Percentiles rank a stretch among this genome's conserved stretches.
These are phyloP conservation scores for Onthophagus sagittarius DNA, from an alignment of 2,888 invertebrate species.

Conservation along the genomic window DNA sequence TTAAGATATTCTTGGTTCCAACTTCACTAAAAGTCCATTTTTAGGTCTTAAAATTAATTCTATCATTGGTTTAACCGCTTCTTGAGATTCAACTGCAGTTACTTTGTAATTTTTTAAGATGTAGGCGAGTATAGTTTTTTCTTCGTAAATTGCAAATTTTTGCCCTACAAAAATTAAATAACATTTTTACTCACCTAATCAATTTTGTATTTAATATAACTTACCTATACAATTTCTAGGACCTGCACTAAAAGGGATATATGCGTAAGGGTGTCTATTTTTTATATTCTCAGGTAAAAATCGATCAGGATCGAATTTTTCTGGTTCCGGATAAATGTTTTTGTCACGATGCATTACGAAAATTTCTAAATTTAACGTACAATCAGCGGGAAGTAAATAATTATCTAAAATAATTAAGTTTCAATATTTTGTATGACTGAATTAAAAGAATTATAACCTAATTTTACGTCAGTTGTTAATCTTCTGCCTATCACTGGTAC, in stretches of 20 bases:
- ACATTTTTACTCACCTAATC: too few species aligned
- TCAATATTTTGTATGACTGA: neutral
- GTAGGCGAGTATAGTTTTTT: constrained; percentile 10
- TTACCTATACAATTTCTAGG: constrained; percentile 68
- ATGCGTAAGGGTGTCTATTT: constrained; percentile 68
- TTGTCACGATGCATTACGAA: constrained; percentile 57
- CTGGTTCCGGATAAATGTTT: constrained; percentile 61
- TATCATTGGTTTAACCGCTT: constrained; percentile 12
- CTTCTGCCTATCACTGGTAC: constrained; percentile 62
- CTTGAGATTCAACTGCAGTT: constrained; percentile 6
- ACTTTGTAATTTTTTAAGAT: constrained; percentile 13
- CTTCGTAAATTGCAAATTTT: constrained; percentile 16
- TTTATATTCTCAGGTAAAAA: constrained; percentile 67
- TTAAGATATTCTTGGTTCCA: constrained; percentile 8
- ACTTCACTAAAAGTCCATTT: constrained; percentile 8
- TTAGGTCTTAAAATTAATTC: constrained; percentile 15
- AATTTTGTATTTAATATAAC: neutral
- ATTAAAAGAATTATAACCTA: constrained; percentile 48
- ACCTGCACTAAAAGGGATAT: constrained; percentile 45
- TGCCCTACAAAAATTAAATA: neutral
- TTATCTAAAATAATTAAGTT: constrained; percentile 13
- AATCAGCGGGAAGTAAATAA: constrained; percentile 25
- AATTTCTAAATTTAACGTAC: constrained; percentile 25
- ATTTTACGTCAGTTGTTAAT: constrained; percentile 53
- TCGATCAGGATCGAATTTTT: constrained; percentile 65